phyloP scores from a whole-genome alignment of 2,113 vertebrate species.

The Pampusana beccarii region DNA sequence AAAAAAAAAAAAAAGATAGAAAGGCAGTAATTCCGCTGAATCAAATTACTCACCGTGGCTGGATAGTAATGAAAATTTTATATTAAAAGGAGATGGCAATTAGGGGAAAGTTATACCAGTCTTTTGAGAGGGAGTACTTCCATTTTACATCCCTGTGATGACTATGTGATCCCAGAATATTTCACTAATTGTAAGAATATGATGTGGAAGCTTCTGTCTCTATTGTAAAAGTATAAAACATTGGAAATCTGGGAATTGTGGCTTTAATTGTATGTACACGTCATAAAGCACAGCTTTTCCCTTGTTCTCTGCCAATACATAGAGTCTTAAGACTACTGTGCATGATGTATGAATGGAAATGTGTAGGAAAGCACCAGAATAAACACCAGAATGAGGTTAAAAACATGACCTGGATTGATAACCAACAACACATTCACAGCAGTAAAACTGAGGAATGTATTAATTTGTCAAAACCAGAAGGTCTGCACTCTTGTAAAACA shows the following conservation, averaged over 20 bases:
- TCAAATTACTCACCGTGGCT: background rate
- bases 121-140: background rate
- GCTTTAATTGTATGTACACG: background rate
- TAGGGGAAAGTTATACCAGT: background rate
- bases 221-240: background rate
- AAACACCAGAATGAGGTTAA: background rate
- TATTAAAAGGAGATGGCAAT: background rate
- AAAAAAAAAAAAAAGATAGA: background rate
- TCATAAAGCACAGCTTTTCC: background rate
- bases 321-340: background rate
- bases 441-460: background rate
- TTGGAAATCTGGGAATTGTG: background rate
- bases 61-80: background rate
- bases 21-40: background rate
- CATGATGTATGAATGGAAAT: background rate
- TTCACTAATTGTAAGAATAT: background rate
- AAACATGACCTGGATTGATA: background rate
- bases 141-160: background rate
- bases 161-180: background rate
- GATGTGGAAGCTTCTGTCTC: background rate
- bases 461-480: background rate
- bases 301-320: background rate
- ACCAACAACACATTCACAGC: background rate
- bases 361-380: background rate
- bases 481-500: background rate